These are phyloP conservation scores for Novumbra hubbsi DNA, from an alignment of 2,797 vertebrate species.

Conservation along the genomic window DNA sequence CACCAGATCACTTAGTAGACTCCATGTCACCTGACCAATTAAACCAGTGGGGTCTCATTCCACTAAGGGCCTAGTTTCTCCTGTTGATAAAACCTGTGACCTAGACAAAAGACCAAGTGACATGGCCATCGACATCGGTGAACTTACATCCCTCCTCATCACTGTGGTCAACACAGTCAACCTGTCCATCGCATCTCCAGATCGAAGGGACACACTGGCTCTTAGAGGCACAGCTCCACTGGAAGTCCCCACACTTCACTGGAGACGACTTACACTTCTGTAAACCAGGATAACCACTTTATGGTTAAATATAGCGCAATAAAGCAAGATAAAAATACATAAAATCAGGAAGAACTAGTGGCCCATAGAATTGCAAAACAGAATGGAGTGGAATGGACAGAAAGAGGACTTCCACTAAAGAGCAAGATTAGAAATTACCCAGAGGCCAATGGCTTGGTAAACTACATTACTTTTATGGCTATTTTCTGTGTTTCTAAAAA, in stretches of 20 bases:
- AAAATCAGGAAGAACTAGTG: not conserved
- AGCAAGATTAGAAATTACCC: no score
- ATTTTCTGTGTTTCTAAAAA: no score
- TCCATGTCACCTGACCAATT: slow-evolving; percentile 57
- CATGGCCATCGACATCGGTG: not conserved
- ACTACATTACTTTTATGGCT: no score
- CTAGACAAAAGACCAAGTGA: slow-evolving; percentile 63
- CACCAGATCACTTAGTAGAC: not conserved
- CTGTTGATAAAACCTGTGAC: not conserved
- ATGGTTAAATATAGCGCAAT: not conserved
- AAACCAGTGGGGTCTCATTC: not conserved
- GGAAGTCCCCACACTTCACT: slow-evolving; percentile 64
- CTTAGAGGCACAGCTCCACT: slow-evolving; percentile 77
- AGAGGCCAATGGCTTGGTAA: no score
- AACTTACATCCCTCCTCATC: slow-evolving; percentile 84
- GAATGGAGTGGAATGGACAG: no score
- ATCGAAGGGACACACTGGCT: slow-evolving; percentile 76
- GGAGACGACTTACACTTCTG: slow-evolving; percentile 69
- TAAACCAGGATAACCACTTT: slow-evolving; percentile 11
- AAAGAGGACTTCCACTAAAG: no score
- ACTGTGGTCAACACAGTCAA: slow-evolving; percentile 79
- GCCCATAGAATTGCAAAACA: no score
- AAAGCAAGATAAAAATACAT: not conserved
- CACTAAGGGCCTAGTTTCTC: no score
- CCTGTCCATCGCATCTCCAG: slow-evolving; percentile 84